Base-by-base conservation (phyloP, 2,888 invertebrate genomes). In the Acronicta alni region DNA sequence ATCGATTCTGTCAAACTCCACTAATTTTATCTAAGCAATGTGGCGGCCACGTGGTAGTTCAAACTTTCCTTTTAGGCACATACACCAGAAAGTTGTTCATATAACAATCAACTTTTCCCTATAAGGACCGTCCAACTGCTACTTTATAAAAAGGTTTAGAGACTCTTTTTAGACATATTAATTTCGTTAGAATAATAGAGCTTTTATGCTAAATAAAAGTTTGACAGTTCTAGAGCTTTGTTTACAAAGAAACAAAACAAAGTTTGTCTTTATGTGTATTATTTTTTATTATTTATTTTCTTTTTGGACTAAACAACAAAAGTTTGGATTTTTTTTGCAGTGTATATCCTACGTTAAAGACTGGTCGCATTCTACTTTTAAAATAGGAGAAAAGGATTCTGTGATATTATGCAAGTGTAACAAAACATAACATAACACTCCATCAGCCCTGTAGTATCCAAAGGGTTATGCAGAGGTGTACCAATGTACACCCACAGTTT, bases 11-110 rank as follows among this genome's bases (percentile, higher is more conserved):
- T 58, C 54, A 18, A 68, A 51, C 39, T 57, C 14, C 12, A 55
- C 53, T 49, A 71, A 67, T 71, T 73, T 55, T 45, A 52, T 57
- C 49, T 51, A 52, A 66, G 57, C 66, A 72, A 53, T 64, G 54
- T 60, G n/a, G 45, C 41, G 16, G 51, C 39, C 42, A 66, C 51
- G 55, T 46, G 20, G 12, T 61, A 32, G 57, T 53, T 55, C 20
- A 44, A 72, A 66, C 63, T 72, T 75, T 72, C 57, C 65, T 75
- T 72, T 68, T 66, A 74, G 48, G 35, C 52, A 52, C 30, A 9
- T 47, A 51, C 17, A 26, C 53, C 49, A 43, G 32, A 58, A 48
- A 15, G 46, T 39, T 56, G 53, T 59, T 64, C 18, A 38, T 67
- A 58, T 61, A 66, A 60, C 55, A 56, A 56, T 64, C 15, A 55